phyloP scores from a whole-genome alignment of 2,797 vertebrate genomes.

The Cichlasoma orientale region DNA sequence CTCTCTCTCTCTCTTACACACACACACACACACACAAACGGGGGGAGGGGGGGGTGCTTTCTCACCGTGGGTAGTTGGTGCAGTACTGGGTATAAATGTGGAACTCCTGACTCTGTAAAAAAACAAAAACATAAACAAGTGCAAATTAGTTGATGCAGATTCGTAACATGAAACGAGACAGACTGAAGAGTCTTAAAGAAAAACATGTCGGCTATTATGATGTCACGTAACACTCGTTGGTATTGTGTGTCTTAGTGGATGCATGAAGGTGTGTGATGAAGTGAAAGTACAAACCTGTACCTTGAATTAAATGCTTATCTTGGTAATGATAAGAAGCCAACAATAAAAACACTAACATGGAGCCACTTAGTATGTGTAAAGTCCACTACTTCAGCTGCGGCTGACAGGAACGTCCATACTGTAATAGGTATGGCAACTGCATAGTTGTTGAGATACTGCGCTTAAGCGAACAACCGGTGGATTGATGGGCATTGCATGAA shows the following conservation, averaged over 20 bases:
- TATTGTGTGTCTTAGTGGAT: neutral
- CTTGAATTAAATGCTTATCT: neutral
- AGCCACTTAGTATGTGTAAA: neutral
- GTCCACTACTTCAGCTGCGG: neutral
- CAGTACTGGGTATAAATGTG: constrained; percentile 97
- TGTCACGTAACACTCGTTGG: neutral
- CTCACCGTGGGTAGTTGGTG: constrained; percentile 96
- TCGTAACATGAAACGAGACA: neutral
- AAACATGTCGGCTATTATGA: neutral
- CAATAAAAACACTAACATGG: neutral
- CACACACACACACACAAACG: no score
- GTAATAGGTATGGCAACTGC: neutral
- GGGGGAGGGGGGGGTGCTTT: neutral
- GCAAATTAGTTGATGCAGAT: constrained; percentile 10
- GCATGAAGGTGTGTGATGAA: neutral
- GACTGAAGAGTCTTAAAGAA: neutral
- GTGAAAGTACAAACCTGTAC: neutral
- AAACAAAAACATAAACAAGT: constrained; percentile 2
- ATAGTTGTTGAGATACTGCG: neutral
- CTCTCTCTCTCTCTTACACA: no score
- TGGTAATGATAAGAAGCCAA: neutral
- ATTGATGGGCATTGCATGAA: neutral
- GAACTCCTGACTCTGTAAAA: constrained; percentile 80
- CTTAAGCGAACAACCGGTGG: neutral
- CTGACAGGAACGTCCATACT: neutral